Evolutionary conservation across 2,797 vertebrate genomes (phyloP), one percentile per base, ranked within the genome.

Genomic region (Astyanax mexicanus): DNA sequence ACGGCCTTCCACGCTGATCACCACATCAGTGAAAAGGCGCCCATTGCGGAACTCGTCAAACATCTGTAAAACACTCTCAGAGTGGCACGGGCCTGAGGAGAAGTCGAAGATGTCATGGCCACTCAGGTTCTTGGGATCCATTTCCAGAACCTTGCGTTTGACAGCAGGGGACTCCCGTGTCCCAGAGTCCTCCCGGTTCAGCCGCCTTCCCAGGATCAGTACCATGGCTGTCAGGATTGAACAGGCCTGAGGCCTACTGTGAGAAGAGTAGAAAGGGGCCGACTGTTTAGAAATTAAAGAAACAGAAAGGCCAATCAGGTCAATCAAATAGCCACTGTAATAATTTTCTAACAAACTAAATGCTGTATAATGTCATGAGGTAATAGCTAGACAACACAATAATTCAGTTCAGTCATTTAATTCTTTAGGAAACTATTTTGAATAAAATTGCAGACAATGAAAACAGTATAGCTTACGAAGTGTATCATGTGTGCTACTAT

Each of bases 41-140:
- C 93, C 94, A 77, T 98, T 96, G 29, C 98, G 94, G 79, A 99
- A 99, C 84, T 98, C 97, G 52, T 99, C 98, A 88, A 99, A 97
- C 85, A 97, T 95, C 89, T 98, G 96, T 25, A 99, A 93, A 77
- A 99, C 96, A 86, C 94, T 95, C 77, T 99, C 98, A 0, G 97
- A 96, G 54, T 99, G 98, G 82, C 95, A 95, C 3, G 97, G 92
- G 75, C 98, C 97, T 2, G 95, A 96, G 80, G 91, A 95, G 87
- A 99, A 99, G 88, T 99, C 98, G 6, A 98, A 95, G 87, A 96
- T 89, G 71, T 99, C 98, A 44, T 91, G 96, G 84, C 90, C 92
- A 84, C 88, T 90, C 81, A 95, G 86, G 0, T 89, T 91, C 74
- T 99, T 99, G 80, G 94, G 91, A 89, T 99, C 98, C 91, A 98